These are phyloP conservation scores for Atractosteus spatula DNA, from an alignment of 2,113 vertebrate genomes.

Conservation along the genomic window DNA sequence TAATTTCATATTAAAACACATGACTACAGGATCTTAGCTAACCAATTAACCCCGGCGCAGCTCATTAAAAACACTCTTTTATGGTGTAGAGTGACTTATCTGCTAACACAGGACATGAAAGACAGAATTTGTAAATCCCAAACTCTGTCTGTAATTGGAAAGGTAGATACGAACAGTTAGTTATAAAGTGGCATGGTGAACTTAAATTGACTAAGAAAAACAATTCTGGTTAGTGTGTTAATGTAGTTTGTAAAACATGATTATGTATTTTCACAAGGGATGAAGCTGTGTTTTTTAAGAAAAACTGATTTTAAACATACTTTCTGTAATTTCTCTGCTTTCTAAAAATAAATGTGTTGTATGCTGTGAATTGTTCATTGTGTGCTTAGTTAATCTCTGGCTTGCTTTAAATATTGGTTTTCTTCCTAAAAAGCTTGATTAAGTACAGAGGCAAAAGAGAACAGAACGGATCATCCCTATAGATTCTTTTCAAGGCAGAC, in stretches of 20 bases:
- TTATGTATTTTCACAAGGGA: not conserved
- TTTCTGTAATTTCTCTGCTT: too few relatives aligned
- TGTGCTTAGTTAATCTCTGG: too few relatives aligned
- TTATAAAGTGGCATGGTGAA: conserved; percentile 60
- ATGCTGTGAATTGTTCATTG: too few relatives aligned
- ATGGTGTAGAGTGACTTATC: conserved; percentile 65
- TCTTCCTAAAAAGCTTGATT: too few relatives aligned
- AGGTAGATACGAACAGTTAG: conserved; percentile 61
- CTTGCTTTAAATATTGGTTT: too few relatives aligned
- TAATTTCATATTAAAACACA: conserved; percentile 69
- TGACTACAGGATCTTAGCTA: conserved; percentile 66
- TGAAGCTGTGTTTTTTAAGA: too few relatives aligned
- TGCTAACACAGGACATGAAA: conserved; percentile 69
- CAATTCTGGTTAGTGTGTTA: conserved; percentile 7
- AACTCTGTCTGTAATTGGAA: conserved; percentile 92
- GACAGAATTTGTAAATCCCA: conserved; percentile 66
- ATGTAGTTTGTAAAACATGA: conserved; percentile 9
- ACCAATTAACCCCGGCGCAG: conserved; percentile 73
- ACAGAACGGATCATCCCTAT: too few relatives aligned
- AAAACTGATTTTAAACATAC: too few relatives aligned
- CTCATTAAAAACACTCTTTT: conserved; percentile 76
- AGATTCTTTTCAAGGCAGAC: too few relatives aligned
- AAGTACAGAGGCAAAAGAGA: too few relatives aligned
- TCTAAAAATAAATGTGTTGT: too few relatives aligned
- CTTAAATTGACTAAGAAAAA: conserved; percentile 47